Evolutionary conservation across 1,140 invertebrate species (phyloP), one percentile per base, ranked within the genome.

Genomic region (Drosophila mojavensis): DNA sequence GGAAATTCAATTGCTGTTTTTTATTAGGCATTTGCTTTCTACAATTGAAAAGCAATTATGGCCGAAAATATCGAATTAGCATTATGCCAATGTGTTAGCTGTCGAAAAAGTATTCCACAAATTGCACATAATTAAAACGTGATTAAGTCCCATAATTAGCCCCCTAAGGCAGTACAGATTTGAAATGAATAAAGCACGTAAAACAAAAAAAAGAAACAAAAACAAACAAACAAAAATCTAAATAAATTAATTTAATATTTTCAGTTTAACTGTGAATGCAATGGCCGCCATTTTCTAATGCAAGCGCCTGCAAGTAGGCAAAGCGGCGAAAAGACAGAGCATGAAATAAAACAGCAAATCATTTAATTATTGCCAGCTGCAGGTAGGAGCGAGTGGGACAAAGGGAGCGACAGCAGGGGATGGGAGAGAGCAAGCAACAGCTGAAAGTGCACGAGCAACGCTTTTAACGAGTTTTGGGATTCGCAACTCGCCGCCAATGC

Each of bases 381-480:
- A 24, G 17, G 43, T n/a, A 13, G 7, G 15, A 7, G 15, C 6
- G 15, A 62, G 17, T 4, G 28, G 11, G 17, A 5, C 10, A 33
- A 24, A 4, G n/a, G 45, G 7, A 28, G 36, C 13, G 4, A 4
- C 36, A 13, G 36, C 33, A 3, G 45, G 36, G 17, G 24, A 41
- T 51, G 20, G 26, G 11, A 43, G 15, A 15, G 15, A 11, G 28
- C 9, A 55, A 15, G 13, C 15, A 30, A n/a, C 51, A 39, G 41
- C 55, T 60, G 15, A 58, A 33, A 53, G 70, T 58, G 61, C 78
- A 83, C 56, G 80, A 74, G 74, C 80, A 85, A 59, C 65, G 55
- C 61, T 78, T 81, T 81, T 84, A 84, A 84, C 81, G 81, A 84
- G 81, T 84, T 84, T 79, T 85, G 81, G 81, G 81, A 78, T 51